Base-by-base conservation (phyloP, 2,888 invertebrate species). In the Hydraecia micacea region DNA sequence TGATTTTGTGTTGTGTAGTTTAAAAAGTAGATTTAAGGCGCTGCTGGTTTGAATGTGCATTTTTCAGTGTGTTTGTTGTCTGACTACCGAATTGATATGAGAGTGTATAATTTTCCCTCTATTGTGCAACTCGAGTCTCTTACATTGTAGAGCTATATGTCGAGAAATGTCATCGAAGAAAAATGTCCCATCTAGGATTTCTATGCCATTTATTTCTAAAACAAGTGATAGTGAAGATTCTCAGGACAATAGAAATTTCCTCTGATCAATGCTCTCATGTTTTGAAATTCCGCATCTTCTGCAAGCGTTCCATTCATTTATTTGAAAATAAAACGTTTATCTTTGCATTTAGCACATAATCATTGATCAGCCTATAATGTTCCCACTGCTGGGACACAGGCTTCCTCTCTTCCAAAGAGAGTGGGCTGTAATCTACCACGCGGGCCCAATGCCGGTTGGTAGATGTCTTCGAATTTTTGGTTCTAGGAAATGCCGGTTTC, bases 1-100 rank as follows among this genome's bases (percentile, higher is more conserved):
- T 85, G 63, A 13, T 72, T 32, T 73, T 68, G 46, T 73, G 73
- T 32, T 58, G 68, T 86, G 25, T 68, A 42, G 32, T 42, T 28
- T 42, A 55, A 60, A 32, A 46, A 25, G 0, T 18, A 32, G 15
- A n/a, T 28, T 5, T 42, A 21, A 15, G 4, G 60, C 32, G 25
- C 0, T 39, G 25, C 0, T 65, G 21, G 49, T 42, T 28, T 2
- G 21, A 39, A 36, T 15, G 42, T 63, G 58, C 18, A 36, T 28
- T 62, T 58, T 75, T 18, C 18, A 1, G 13, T 39, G n/a, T 42
- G 32, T 32, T 49, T 60, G 52, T 32, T 77, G 36, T 36, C 1
- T 28, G n/a, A 42, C 8, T 42, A n/a, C 7, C 0, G 25, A 39
- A 46, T 46, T 21, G 25, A 8, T n/a, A 68, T 2, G 4, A n/a